Evolutionary conservation across 1,140 invertebrate genomes (phyloP).

Genomic region (Vanessa atalanta): DNA sequence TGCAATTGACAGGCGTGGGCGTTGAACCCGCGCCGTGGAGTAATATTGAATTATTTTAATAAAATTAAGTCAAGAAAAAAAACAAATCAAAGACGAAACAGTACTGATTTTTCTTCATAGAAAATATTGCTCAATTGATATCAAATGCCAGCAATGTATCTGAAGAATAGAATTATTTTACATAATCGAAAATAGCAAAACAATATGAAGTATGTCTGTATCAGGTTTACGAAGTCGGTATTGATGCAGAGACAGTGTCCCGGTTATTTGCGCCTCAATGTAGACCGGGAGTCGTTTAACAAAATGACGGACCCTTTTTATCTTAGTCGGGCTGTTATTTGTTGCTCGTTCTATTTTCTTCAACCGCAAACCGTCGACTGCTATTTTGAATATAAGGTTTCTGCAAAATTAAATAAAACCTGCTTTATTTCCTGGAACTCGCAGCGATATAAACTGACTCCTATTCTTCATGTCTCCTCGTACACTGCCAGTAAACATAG

Average conservation of each 20-base stretch:
- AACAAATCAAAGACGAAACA: background rate
- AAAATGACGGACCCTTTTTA: slow-evolving; percentile 53
- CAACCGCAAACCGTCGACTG: slow-evolving; percentile 63
- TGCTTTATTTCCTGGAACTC: slow-evolving; percentile 41
- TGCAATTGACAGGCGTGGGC: no score
- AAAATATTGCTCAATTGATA: slow-evolving; percentile 21
- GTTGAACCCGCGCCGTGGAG: no score
- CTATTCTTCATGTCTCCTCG: slow-evolving; percentile 10
- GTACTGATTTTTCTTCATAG: background rate
- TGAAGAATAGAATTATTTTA: slow-evolving; percentile 21
- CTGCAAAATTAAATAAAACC: slow-evolving; percentile 60
- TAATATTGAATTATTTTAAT: no score
- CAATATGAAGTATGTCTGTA: slow-evolving; percentile 26
- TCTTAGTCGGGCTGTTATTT: slow-evolving; percentile 57
- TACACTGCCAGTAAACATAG: background rate
- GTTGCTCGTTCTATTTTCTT: slow-evolving; percentile 66
- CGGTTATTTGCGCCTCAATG: slow-evolving; percentile 32
- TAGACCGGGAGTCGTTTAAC: slow-evolving; percentile 44
- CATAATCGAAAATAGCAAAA: slow-evolving; percentile 22
- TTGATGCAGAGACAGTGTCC: slow-evolving; percentile 26
- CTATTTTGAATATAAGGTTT: slow-evolving; percentile 69
- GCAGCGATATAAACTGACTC: background rate
- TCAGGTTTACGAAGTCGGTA: slow-evolving; percentile 21
- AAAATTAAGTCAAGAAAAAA: background rate
- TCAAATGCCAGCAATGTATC: background rate